Percentiles rank a stretch among this genome's conserved stretches.
Evolutionary conservation across 1,140 invertebrate species (phyloP).

Genomic region (Drosophila lacertosa): DNA sequence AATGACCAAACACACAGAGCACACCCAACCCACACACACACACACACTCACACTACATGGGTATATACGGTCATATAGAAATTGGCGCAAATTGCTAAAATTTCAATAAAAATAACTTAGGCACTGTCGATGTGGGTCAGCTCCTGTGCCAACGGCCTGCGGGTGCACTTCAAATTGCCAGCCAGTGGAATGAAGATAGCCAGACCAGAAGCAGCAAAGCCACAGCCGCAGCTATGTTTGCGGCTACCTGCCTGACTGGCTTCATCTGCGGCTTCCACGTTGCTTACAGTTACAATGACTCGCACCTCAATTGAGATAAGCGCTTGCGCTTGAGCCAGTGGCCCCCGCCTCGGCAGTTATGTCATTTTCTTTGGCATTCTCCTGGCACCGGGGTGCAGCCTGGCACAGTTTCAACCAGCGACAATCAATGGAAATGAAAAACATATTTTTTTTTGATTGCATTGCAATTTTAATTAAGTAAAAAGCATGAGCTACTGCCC

Average conservation of each 20-base stretch:
- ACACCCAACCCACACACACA: slow-evolving; percentile 4
- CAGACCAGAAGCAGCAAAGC: slow-evolving; percentile 18
- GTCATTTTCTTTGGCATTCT: slow-evolving; percentile 60
- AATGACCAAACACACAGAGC: slow-evolving; percentile 12
- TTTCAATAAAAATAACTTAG: slow-evolving; percentile 74
- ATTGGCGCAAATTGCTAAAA: slow-evolving; percentile 69
- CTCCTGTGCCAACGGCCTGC: slow-evolving; percentile 65
- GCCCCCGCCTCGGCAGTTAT: slow-evolving; percentile 55
- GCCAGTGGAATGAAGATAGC: slow-evolving; percentile 69
- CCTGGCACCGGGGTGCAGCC: slow-evolving; percentile 11
- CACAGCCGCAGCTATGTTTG: slow-evolving; percentile 10
- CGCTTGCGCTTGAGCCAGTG: slow-evolving; percentile 21
- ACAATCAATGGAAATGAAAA: slow-evolving; percentile 44
- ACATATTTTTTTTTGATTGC: slow-evolving; percentile 47
- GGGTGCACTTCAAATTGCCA: slow-evolving; percentile 75
- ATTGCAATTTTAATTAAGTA: slow-evolving; percentile 73
- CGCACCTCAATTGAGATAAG: slow-evolving; percentile 77
- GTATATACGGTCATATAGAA: slow-evolving; percentile 28
- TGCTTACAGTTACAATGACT: slow-evolving; percentile 73
- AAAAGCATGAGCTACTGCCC: slow-evolving; percentile 35
- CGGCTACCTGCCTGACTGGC: slow-evolving; percentile 25
- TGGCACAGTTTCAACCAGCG: slow-evolving; percentile 52
- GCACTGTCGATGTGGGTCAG: slow-evolving; percentile 60
- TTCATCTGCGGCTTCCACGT: slow-evolving; percentile 48
- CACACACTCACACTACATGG: background rate